phyloP scores from a whole-genome alignment of 1,140 invertebrate genomes.

The Gonatopus flavifemur region DNA sequence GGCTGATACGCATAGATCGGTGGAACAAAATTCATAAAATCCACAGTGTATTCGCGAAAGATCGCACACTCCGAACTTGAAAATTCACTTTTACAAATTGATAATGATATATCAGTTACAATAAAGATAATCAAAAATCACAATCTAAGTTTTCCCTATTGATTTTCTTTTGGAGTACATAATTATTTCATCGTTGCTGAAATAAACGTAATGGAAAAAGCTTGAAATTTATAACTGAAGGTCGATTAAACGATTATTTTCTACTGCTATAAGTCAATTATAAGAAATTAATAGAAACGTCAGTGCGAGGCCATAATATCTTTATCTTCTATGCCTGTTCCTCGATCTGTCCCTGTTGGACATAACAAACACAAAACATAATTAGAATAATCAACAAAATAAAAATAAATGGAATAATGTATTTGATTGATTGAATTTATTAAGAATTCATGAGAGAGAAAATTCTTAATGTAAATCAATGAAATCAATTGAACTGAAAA shows the following conservation, averaged over 20 bases:
- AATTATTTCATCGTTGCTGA: too few species aligned
- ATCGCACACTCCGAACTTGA: too few species aligned
- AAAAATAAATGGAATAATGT: constrained; percentile 4
- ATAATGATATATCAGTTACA: too few species aligned
- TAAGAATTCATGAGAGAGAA: not conserved
- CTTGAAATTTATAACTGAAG: not conserved
- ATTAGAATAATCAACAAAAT: constrained; percentile 22
- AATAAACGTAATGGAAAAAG: too few species aligned
- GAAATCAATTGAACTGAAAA: constrained; percentile 16
- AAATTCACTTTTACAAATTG: too few species aligned
- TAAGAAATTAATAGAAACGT: constrained; percentile 36
- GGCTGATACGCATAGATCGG: too few species aligned
- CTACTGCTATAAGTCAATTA: constrained; percentile 21
- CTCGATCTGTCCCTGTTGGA: constrained; percentile 52
- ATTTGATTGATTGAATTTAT: not conserved
- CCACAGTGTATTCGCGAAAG: too few species aligned
- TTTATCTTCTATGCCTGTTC: constrained; percentile 54
- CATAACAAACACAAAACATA: constrained; percentile 40
- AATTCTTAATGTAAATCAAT: constrained; percentile 15
- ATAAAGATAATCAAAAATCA: too few species aligned
- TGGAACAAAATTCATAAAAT: too few species aligned
- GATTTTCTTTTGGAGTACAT: too few species aligned
- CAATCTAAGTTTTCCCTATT: too few species aligned
- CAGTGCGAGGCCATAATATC: constrained; percentile 33
- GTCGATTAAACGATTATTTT: constrained; percentile 3